phyloP scores from a whole-genome alignment of 2,113 vertebrate species.

The Caranx ignobilis region DNA sequence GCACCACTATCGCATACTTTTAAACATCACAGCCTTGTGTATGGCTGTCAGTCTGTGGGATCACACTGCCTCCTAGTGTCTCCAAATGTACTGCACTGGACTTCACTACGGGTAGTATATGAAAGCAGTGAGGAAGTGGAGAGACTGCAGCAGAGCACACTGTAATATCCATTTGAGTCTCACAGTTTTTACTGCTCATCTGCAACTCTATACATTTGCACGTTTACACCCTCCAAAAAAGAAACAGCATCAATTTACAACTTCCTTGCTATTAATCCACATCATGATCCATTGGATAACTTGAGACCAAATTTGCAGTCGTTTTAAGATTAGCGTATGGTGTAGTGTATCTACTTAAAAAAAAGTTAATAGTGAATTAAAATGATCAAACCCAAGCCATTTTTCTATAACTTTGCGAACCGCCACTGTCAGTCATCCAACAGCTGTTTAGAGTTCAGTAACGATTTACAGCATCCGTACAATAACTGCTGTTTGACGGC shows the following conservation, averaged over 20 bases:
- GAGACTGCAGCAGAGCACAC: neutral
- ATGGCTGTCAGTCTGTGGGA: conserved; percentile 13
- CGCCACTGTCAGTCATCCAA: neutral
- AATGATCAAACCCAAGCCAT: too few relatives aligned
- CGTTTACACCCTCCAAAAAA: neutral
- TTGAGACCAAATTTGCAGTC: neutral
- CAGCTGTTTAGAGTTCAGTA: neutral
- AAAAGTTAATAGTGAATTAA: too few relatives aligned
- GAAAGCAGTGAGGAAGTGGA: neutral
- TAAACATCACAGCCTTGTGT: conserved; percentile 26
- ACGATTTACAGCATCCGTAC: neutral
- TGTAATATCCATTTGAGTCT: neutral
- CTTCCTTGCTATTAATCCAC: too few relatives aligned
- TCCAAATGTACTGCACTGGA: neutral
- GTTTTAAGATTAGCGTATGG: neutral
- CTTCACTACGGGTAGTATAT: neutral
- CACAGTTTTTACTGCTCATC: neutral
- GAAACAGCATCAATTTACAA: neutral
- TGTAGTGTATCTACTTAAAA: neutral
- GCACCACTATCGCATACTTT: conserved; percentile 9
- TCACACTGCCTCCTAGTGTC: conserved; percentile 69
- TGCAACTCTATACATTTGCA: neutral
- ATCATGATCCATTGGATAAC: neutral
- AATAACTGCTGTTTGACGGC: too few relatives aligned
- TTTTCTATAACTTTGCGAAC: neutral